Evolutionary conservation across 2,113 vertebrate genomes (phyloP).

Genomic region (Rhodinocichla rosea): DNA sequence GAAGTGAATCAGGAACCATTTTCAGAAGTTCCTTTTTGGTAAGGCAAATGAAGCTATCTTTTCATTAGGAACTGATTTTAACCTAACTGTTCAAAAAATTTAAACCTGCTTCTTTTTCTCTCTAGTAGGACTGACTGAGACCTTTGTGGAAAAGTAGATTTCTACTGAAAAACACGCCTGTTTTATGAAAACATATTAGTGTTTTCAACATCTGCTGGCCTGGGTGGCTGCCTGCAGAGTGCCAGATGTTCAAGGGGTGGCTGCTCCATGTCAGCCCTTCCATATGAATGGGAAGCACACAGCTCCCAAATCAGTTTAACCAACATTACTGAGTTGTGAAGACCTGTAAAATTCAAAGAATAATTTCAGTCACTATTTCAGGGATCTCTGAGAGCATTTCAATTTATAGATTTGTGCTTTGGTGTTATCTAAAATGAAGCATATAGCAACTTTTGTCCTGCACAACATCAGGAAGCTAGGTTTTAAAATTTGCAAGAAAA

Average conservation of each 20-base stretch:
- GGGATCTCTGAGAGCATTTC: neutral
- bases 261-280: neutral
- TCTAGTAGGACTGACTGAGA: neutral
- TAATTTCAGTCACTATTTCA: neutral
- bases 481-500: neutral
- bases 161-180: neutral
- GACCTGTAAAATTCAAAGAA: neutral
- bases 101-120: neutral
- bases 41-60: neutral
- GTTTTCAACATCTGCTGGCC: neutral
- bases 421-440: neutral
- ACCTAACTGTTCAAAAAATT: neutral
- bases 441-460: neutral
- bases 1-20: neutral
- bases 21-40: neutral
- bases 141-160: neutral
- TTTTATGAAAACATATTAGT: neutral
- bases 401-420: neutral
- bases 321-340: neutral
- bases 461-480: neutral
- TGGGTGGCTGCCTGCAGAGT: neutral
- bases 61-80: neutral
- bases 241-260: neutral
- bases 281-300: neutral
- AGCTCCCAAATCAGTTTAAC: slow-evolving; percentile 4